Percentiles rank a stretch among this genome's conserved stretches.
Conservation (phyloP, 2,113 vertebrate genomes). For the Bombycilla garrulus region DNA sequence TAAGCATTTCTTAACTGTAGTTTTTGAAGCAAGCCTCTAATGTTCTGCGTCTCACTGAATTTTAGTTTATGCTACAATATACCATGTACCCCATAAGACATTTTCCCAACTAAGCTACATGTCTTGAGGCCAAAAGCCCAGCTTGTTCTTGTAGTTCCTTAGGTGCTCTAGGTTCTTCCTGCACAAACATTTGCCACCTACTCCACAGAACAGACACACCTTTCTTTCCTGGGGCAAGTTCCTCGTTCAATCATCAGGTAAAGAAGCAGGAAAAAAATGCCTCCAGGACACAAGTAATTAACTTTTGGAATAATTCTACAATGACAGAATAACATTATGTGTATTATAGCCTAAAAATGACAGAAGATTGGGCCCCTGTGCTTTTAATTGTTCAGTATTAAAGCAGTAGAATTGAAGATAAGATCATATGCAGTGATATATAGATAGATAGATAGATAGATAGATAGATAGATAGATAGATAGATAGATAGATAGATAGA, state of each 20-base stretch:
- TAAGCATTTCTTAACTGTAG: background rate
- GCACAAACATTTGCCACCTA: background rate
- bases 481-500: too few species aligned
- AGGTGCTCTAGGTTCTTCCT: background rate
- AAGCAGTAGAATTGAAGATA: background rate
- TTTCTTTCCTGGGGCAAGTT: background rate
- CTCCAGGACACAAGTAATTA: background rate
- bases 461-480: too few species aligned
- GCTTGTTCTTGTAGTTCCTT: background rate
- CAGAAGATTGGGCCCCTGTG: background rate
- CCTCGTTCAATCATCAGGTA: background rate
- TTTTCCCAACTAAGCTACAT: background rate
- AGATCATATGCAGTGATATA: background rate
- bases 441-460: too few species aligned
- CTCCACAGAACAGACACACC: background rate
- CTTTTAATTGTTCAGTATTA: background rate
- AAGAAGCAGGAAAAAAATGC: background rate
- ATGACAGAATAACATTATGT: background rate
- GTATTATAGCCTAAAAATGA: background rate
- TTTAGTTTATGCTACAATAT: background rate
- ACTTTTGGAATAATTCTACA: background rate
- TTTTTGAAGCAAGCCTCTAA: background rate
- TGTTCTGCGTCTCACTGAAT: fast-evolving
- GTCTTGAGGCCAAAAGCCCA: background rate
- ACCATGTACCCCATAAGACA: background rate